A percentile compares a stretch with the other conserved stretches of the same genome.
phyloP scores from a whole-genome alignment of 92 coral and sea anemone genomes.

The Ricordea florida region DNA sequence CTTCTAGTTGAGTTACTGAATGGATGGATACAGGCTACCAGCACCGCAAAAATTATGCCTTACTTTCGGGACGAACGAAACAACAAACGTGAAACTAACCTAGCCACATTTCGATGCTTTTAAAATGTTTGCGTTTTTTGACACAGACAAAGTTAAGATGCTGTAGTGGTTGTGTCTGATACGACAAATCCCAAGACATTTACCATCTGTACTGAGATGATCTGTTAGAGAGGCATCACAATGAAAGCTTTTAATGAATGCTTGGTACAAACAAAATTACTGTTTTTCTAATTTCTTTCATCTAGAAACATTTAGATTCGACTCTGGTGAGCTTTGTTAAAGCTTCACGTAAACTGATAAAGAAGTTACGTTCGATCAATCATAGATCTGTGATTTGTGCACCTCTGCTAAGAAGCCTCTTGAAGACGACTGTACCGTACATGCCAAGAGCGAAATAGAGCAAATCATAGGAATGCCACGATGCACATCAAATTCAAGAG shows the following conservation, averaged over 20 bases:
- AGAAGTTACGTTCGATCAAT: no score
- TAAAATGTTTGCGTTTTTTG: constrained; percentile 2
- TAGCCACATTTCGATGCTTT: background rate
- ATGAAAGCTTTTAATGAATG: no score
- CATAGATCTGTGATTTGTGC: no score
- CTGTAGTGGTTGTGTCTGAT: constrained; percentile 9
- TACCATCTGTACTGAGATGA: constrained; percentile 17
- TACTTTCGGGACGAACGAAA: no score
- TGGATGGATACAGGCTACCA: no score
- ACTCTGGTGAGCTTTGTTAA: background rate
- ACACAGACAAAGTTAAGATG: constrained; percentile 3
- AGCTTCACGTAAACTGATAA: background rate
- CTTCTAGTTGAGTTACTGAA: no score
- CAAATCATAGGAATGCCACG: constrained; percentile 21
- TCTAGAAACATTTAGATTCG: background rate
- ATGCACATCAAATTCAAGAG: constrained; percentile 6
- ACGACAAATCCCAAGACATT: constrained; percentile 27
- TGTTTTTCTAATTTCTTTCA: no score
- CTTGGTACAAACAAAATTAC: no score
- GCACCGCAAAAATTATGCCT: no score
- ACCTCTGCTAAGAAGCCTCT: no score
- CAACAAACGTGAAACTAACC: background rate
- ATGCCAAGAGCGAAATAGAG: background rate
- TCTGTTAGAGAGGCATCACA: background rate
- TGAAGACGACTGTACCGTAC: no score